Conservation (phyloP, 2,113 vertebrate genomes). For the Ginglymostoma cirratum region DNA sequence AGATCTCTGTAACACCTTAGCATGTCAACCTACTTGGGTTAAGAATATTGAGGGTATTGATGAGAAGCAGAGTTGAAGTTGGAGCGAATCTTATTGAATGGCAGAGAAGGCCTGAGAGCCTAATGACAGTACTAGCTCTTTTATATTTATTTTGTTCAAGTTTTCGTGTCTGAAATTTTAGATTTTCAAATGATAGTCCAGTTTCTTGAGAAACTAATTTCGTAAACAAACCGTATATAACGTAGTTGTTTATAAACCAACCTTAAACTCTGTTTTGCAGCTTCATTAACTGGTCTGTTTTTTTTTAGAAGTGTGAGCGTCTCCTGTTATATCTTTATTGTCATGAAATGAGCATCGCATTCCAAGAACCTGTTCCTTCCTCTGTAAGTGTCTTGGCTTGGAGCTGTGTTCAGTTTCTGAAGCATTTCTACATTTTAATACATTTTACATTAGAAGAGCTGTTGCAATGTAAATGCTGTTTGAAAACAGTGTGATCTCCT, state of each 20-base stretch:
- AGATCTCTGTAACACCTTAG: neutral
- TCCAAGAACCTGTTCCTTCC: slow-evolving; percentile 84
- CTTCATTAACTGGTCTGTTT: slow-evolving; percentile 31
- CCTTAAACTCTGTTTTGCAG: neutral
- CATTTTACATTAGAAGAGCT: neutral
- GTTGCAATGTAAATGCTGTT: neutral
- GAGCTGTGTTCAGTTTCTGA: neutral
- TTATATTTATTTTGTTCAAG: neutral
- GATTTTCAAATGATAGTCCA: neutral
- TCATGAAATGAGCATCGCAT: slow-evolving; percentile 91
- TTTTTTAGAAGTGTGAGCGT: slow-evolving; percentile 84
- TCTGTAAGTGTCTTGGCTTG: slow-evolving; percentile 70
- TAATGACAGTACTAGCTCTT: neutral
- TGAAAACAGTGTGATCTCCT: neutral
- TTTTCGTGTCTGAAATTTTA: neutral
- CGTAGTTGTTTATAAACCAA: neutral
- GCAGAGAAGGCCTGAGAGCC: neutral
- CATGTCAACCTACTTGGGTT: neutral
- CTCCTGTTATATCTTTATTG: slow-evolving; percentile 91
- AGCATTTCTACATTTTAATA: neutral
- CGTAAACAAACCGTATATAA: neutral
- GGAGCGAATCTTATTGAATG: neutral
- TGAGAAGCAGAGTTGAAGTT: neutral
- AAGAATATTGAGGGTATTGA: neutral
- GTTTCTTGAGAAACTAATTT: neutral